A percentile compares a stretch with the other conserved stretches of the same genome.
Conservation (phyloP, 2,113 vertebrate genomes). For the Equus quagga region DNA sequence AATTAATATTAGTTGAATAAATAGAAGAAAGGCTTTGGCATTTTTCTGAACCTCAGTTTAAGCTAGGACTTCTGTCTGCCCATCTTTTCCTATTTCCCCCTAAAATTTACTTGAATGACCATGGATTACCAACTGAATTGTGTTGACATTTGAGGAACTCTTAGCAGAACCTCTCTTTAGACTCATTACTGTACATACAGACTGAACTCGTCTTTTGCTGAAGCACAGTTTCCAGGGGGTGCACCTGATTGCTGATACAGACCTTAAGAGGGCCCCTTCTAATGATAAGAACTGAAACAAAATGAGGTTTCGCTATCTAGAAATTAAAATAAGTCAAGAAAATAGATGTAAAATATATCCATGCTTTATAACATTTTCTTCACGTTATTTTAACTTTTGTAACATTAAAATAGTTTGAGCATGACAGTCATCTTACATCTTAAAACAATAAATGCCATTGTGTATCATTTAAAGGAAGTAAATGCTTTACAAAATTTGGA, state of each 20-base stretch:
- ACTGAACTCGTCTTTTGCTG: neutral
- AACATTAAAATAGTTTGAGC: neutral
- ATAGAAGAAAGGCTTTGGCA: neutral
- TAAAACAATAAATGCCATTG: neutral
- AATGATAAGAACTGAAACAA: neutral
- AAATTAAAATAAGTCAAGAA: conserved; percentile 15
- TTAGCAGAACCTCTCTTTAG: neutral
- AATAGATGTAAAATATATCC: neutral
- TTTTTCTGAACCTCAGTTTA: neutral
- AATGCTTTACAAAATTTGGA: neutral
- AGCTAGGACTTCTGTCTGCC: neutral
- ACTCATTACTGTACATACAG: neutral
- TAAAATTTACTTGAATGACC: conserved; percentile 1
- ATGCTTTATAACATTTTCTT: conserved; percentile 6
- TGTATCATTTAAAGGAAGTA: neutral
- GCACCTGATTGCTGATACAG: neutral
- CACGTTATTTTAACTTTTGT: conserved; percentile 10
- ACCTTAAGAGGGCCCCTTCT: neutral
- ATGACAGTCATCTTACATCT: neutral
- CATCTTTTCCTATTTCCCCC: neutral
- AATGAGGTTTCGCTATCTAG: neutral
- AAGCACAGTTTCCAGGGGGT: neutral
- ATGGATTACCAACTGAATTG: neutral
- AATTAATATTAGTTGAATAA: neutral
- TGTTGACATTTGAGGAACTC: neutral